Evolutionary conservation across 92 coral and sea anemone genomes (phyloP), one percentile per base, ranked within the genome.

Genomic region (Parazoanthus atlanticus): DNA sequence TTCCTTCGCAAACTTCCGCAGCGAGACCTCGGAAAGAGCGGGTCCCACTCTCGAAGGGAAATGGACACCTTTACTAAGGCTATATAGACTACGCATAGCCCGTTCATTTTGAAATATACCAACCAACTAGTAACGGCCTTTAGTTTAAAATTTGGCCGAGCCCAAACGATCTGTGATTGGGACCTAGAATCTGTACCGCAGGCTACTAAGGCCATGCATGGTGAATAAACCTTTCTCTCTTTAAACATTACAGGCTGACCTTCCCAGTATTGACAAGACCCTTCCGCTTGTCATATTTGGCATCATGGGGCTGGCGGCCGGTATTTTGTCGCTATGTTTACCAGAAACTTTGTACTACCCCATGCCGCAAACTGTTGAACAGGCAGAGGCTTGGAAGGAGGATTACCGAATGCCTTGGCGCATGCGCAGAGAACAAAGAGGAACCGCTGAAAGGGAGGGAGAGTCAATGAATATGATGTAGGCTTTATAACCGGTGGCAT

Each of bases 351-450:
- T 91, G 31, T 89, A 74, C 86, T 74, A 88, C 66, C 96, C 96
- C 75, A 91, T 93, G 91, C 90, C 94, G 28, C 96, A 93, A 79
- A 93, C 96, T 2, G 90, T 93, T 26, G 94, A 93, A 70, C 94
- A 93, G 74, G 91, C 85, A 38, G 96, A 93, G 71, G 79, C 86
- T 26, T 93, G 94, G 94, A 85, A 88, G 30, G 96, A 93, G 76
- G 96, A 93, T 65, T 93, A 89, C 82, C 86, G 82, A 71, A 79
- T 89, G 54, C 72, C 72, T 38, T 91, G 96, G 72, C 79, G 91
- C 78, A 90, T 58, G 84, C 75, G 84, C 78, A 43, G 79, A 43
- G 61, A 15, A 11, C 36, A 31, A 30, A 71, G 40, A 43, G 74
- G 25, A 72, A 29, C 86, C 4, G 17, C 33, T 43, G 46, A 43